Evolutionary conservation across 2,888 invertebrate species (phyloP).

Genomic region (Caenorhabditis sinica): DNA sequence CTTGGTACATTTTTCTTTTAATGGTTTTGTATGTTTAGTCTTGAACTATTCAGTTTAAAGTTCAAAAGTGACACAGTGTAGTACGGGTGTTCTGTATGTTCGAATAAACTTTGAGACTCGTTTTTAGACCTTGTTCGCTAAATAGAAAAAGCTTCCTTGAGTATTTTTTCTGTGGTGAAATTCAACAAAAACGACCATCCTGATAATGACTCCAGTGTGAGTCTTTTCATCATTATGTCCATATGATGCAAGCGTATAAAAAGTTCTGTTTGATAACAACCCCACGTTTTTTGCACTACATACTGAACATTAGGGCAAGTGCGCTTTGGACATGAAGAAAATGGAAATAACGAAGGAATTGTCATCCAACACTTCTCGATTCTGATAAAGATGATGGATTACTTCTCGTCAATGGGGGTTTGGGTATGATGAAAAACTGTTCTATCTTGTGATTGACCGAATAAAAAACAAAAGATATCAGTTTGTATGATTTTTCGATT

Average conservation of each 20-base stretch:
- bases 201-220: constrained; percentile 23
- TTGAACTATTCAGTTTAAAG: constrained; percentile 25
- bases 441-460: constrained; percentile 16
- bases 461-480: background rate
- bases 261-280: constrained; percentile 47
- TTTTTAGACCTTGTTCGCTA: constrained; percentile 14
- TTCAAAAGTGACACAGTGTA: constrained; percentile 43
- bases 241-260: constrained; percentile 60
- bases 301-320: constrained; percentile 1
- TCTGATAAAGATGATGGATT: constrained; percentile 14
- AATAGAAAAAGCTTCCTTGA: background rate
- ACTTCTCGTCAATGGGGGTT: background rate
- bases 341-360: background rate
- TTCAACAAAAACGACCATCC: constrained; percentile 23
- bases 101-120: constrained; percentile 42
- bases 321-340: constrained; percentile 15
- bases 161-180: background rate
- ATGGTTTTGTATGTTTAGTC: constrained; percentile 6
- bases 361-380: constrained; percentile 20
- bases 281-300: constrained; percentile 32
- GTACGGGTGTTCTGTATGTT: constrained; percentile 49
- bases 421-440: background rate
- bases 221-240: constrained; percentile 41
- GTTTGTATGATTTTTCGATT: background rate
- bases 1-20: constrained; percentile 28